Base-by-base conservation (phyloP, 2,888 invertebrate species). In the Iphiclides podalirius region DNA sequence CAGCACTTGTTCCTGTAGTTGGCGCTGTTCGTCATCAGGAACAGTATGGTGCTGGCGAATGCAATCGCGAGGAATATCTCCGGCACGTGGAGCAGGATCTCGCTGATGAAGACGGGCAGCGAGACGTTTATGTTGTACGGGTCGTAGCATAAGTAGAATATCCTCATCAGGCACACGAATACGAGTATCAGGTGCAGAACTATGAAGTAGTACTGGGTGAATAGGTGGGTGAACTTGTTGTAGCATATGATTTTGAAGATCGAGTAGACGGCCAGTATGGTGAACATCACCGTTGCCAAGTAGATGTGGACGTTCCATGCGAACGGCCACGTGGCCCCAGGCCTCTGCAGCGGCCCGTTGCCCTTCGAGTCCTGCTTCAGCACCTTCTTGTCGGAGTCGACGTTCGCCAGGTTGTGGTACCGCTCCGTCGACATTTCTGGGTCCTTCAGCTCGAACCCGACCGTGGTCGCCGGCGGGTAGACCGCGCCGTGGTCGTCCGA, bases 261-360 rank as follows among this genome's bases (percentile, higher is more conserved):
- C 14, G 96, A 96, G 72, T 94, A 96, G 0, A 96, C 90, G 0
- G 96, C 95, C 63, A 98, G 83, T 8, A 96, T 87, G 0, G 95
- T 94, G 72, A 97, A 98, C 67, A 96, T 91, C 11, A 94, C 92
- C 0, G 96, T 97, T 0, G 95, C 94, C 33, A 95, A 81, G 81
- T 97, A 98, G 3, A 97, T 94, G 72, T 98, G 97, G 6, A 97
- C 92, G 66, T 96, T 95, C 97, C 97, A 97, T 1, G 96, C 96
- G 58, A 95, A 93, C 0, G 94, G 92, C 94, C 95, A 95, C 0
- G 94, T 93, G 0, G 89, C 89, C 1, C 90, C 90, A 0, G 90
- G 82, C 12, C 89, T 76, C 57, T 88, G 88, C 0, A 90, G 70
- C 0, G 83, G 77, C 1, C 77, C 81, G 42, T 63, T 75, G 20